These are phyloP conservation scores for Nymphalis polychloros DNA, from an alignment of 2,888 invertebrate species.

Conservation along the genomic window DNA sequence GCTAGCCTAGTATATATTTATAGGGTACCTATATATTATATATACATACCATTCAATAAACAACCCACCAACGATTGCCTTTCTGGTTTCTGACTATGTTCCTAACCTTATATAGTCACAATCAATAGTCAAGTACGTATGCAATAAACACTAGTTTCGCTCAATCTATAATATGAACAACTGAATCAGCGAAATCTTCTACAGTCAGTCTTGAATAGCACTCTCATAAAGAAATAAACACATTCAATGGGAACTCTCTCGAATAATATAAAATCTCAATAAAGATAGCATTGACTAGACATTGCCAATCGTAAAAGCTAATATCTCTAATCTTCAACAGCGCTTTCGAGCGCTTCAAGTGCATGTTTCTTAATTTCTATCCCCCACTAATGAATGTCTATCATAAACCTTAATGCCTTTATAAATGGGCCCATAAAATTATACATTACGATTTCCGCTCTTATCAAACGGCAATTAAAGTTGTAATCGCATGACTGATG, in stretches of 20 bases:
- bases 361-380: constrained; percentile 17
- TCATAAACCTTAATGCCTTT: constrained; percentile 33
- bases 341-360: background rate
- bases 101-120: too few relatives aligned
- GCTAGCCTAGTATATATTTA: too few relatives aligned
- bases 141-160: too few relatives aligned
- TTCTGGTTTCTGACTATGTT: too few relatives aligned
- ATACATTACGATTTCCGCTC: constrained; percentile 36
- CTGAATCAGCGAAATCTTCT: too few relatives aligned
- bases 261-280: background rate
- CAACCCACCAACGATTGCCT: too few relatives aligned
- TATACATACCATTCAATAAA: too few relatives aligned
- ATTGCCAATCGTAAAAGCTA: background rate
- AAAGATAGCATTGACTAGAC: background rate
- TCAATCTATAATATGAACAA: too few relatives aligned
- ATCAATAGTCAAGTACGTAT: too few relatives aligned
- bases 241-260: background rate
- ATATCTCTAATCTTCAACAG: constrained; percentile 5
- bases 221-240: background rate
- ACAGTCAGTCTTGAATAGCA: too few relatives aligned
- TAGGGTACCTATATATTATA: too few relatives aligned
- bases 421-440: constrained; percentile 35
- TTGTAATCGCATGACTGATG: constrained; percentile 33
- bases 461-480: constrained; percentile 25
- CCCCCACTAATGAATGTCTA: constrained; percentile 28